phyloP scores from a whole-genome alignment of 2,797 vertebrate species.

The Lerista edwardsae region DNA sequence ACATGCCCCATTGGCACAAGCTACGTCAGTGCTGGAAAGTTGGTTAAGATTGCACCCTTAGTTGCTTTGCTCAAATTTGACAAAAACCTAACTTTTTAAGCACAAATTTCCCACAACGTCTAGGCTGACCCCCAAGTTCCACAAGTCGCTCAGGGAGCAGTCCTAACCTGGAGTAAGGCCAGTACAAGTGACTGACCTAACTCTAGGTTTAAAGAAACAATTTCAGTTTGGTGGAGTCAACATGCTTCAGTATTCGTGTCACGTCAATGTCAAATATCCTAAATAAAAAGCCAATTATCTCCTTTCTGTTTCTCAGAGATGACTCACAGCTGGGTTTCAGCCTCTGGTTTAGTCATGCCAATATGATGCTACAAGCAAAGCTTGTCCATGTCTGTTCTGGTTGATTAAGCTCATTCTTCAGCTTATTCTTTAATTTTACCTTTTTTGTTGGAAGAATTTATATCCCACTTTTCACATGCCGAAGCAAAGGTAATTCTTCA shows the following conservation, averaged over 20 bases:
- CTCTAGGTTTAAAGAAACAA: slow-evolving; percentile 22
- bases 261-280: slow-evolving; percentile 34
- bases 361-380: neutral
- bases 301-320: neutral
- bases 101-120: neutral
- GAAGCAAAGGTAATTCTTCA: neutral
- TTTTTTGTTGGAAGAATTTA: neutral
- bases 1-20: too few relatives aligned
- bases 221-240: slow-evolving; percentile 12
- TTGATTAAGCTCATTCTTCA: slow-evolving; percentile 5
- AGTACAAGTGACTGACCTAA: too few relatives aligned
- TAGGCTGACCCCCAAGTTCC: neutral
- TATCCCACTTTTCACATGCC: too few relatives aligned
- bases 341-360: slow-evolving; percentile 31
- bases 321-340: slow-evolving; percentile 23
- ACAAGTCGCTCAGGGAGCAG: slow-evolving; percentile 1
- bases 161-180: too few relatives aligned
- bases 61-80: too few relatives aligned
- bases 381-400: neutral
- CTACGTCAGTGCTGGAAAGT: too few relatives aligned
- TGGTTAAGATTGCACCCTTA: too few relatives aligned
- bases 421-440: neutral
- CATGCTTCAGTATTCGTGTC: slow-evolving; percentile 12
- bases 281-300: slow-evolving; percentile 19
- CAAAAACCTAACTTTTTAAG: neutral